Base-by-base conservation (phyloP, 2,888 invertebrate species). In the Folsomia manolachei region DNA sequence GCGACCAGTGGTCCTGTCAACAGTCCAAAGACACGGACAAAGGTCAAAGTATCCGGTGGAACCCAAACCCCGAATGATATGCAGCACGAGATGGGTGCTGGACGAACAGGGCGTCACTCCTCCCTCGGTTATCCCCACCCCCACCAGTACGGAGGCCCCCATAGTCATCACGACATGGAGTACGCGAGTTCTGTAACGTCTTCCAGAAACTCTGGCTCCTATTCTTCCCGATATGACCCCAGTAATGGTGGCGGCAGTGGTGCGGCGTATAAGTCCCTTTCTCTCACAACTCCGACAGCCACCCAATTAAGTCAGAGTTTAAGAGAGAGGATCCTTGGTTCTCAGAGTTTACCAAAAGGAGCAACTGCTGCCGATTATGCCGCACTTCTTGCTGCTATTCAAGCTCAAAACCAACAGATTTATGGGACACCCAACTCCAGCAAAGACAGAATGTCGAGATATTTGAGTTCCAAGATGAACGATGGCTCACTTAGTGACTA, bases 301-400 rank as follows among this genome's bases (percentile, higher is more conserved):
- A 91, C 91, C 68, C 94, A 94, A 83, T 86, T 94, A 63, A 94
- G 94, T 21, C 93, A 93, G 78, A 93, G 92, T 63, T 93, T 94
- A 1, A 86, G 94, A 9, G 94, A 94, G 83, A 87, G 94, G 68
- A 88, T 90, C 84, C 89, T 92, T 73, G 93, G 93, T n/a, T 92
- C 93, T 0, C 93, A 93, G 83, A 93, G 92, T 81, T 84, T 93
- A 74, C 93, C 93, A 0, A 94, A 94, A 83, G 85, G 85, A 26
- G 84, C 84, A 26, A 78, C 81, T 19, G 75, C 81, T 19, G 78
- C 80, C 14, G 81, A 81, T 70, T 81, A 81, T 69, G 80, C 81
- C 11, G 81, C 80, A 0, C 77, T 81, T 26, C 70, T 80, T 68
- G 90, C 90, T 83, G 88, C 88, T 9, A 88, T 88, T 1, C 83